Percentiles rank a stretch among this genome's conserved stretches.
Evolutionary conservation across 2,113 vertebrate genomes (phyloP).

Genomic region (Aramus guarauna): DNA sequence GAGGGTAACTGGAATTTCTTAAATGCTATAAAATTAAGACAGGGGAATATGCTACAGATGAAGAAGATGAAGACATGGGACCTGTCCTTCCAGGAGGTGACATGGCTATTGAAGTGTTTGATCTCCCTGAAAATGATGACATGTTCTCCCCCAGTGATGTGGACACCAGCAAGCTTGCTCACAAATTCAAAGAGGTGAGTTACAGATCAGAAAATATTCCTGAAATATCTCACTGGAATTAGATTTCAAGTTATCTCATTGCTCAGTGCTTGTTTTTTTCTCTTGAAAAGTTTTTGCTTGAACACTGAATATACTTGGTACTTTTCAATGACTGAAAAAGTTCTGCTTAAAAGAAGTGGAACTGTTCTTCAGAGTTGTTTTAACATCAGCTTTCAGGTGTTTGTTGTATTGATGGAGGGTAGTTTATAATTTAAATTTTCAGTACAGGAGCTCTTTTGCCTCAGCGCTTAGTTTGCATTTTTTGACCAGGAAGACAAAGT

Average conservation of each 20-base stretch:
- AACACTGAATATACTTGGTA: background rate
- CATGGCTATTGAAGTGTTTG: constrained; percentile 95
- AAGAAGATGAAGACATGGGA: constrained; percentile 88
- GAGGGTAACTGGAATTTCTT: constrained; percentile 46
- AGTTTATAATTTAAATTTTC: background rate
- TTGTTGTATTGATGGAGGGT: background rate
- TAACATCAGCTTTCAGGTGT: background rate
- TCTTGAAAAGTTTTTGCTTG: background rate
- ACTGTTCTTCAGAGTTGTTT: background rate
- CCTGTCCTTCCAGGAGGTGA: constrained; percentile 78
- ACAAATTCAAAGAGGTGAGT: constrained; percentile 96
- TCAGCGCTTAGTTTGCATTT: background rate
- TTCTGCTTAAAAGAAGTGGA: background rate
- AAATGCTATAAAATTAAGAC: constrained; percentile 80
- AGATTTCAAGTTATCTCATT: background rate
- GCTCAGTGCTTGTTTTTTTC: background rate
- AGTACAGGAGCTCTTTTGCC: background rate
- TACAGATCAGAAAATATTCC: background rate
- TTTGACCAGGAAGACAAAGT: background rate
- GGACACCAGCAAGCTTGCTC: constrained; percentile 92
- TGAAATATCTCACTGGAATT: background rate
- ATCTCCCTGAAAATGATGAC: constrained; percentile 93
- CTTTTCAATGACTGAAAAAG: background rate
- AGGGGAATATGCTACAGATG: constrained; percentile 97
- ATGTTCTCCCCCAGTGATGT: constrained; percentile 91